Conservation (phyloP, 2,888 invertebrate genomes). For the Mayetiola destructor region DNA sequence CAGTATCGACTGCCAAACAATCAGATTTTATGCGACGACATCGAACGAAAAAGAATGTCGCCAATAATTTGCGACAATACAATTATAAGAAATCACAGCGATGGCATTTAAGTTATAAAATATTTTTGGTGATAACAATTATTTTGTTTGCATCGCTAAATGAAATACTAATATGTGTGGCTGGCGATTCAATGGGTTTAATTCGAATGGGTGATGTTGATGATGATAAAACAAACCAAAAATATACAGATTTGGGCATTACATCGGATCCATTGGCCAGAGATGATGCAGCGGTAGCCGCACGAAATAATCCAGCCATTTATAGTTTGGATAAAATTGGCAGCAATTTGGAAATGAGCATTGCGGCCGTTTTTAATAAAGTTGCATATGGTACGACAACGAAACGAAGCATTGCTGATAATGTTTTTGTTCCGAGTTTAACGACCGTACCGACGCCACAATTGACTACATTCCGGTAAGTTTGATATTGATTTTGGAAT, state of each 20-base stretch:
- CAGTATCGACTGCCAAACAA: constrained; percentile 11
- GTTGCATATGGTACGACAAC: constrained; percentile 53
- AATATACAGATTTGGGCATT: constrained; percentile 3
- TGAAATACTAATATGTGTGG: background rate
- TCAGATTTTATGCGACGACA: constrained; percentile 5
- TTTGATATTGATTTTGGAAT: background rate
- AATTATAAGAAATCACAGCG: background rate
- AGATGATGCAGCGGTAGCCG: constrained; percentile 16
- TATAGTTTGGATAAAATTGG: constrained; percentile 43
- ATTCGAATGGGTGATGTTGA: background rate
- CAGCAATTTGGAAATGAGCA: constrained; percentile 45
- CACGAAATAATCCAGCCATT: constrained; percentile 22
- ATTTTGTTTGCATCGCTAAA: constrained; percentile 4
- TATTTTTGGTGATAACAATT: background rate
- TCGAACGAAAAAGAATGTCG: constrained; percentile 3
- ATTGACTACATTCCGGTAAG: constrained; percentile 41
- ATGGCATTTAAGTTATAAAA: background rate
- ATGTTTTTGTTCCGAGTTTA: constrained; percentile 42
- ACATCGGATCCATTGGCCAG: background rate
- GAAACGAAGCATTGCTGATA: constrained; percentile 50
- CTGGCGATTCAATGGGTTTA: background rate
- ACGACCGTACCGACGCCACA: constrained; percentile 49
- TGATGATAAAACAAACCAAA: background rate
- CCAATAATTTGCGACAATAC: background rate
- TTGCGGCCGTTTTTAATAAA: constrained; percentile 53